These are phyloP conservation scores for Apostichopus japonicus DNA, from an alignment of 35 echinoderm and acorn worm species.

Conservation along the genomic window DNA sequence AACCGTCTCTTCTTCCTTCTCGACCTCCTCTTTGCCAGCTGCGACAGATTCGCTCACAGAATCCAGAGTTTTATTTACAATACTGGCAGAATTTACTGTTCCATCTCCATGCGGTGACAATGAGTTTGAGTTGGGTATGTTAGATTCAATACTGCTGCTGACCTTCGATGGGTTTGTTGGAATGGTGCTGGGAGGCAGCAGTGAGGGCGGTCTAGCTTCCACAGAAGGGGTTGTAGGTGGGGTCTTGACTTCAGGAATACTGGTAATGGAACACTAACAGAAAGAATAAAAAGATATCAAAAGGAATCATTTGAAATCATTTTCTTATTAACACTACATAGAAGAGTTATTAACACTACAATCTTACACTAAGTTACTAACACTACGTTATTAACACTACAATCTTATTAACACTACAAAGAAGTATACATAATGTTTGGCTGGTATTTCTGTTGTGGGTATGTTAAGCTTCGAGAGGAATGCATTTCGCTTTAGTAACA, in stretches of 20 bases:
- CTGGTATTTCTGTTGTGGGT: no score
- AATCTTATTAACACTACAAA: no score
- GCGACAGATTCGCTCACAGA: not conserved
- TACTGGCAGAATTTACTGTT: not conserved
- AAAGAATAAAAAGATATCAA: not conserved
- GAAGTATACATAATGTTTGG: no score
- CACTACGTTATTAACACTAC: no score
- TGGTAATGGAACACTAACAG: slow-evolving; percentile 27
- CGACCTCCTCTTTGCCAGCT: not conserved
- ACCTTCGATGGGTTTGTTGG: not conserved
- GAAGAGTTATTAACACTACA: no score
- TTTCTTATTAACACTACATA: no score
- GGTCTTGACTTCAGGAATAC: slow-evolving; percentile 42
- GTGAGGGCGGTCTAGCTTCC: not conserved
- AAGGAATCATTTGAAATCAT: no score
- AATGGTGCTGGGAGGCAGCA: not conserved
- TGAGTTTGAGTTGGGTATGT: not conserved
- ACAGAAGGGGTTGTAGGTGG: slow-evolving; percentile 40
- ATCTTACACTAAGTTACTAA: no score
- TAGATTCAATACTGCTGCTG: not conserved
- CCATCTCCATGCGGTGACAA: not conserved
- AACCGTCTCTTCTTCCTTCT: not conserved
- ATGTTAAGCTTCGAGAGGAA: no score
- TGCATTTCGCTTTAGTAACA: no score
- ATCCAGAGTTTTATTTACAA: slow-evolving; percentile 7